Conservation (phyloP, 2,113 vertebrate genomes). For the Malurus elegans region DNA sequence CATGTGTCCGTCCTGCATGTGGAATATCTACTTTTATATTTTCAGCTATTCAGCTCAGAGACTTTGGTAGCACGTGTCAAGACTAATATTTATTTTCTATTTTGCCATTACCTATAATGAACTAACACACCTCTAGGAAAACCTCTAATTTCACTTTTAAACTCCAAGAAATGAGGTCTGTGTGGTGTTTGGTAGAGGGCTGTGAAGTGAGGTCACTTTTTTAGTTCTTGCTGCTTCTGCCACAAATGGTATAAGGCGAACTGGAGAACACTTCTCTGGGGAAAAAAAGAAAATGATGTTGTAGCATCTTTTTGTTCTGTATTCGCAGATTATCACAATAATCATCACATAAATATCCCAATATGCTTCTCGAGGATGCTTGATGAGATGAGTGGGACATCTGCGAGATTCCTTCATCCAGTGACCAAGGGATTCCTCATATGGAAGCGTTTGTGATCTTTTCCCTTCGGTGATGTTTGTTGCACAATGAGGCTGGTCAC, state of each 20-base stretch:
- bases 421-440: not conserved
- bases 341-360: not conserved
- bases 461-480: not conserved
- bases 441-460: not conserved
- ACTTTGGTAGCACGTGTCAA: not conserved
- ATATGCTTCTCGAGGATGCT: not conserved
- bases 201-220: not conserved
- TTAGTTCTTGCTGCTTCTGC: not conserved
- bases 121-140: not conserved
- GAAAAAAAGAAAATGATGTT: not conserved
- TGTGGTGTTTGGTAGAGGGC: not conserved
- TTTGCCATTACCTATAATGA: not conserved
- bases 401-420: not conserved
- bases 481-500: not conserved
- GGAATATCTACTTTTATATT: not conserved
- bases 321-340: not conserved
- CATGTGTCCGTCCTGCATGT: not conserved
- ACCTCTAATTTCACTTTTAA: not conserved
- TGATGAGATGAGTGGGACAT: not conserved
- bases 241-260: not conserved
- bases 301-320: not conserved
- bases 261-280: not conserved
- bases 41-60: not conserved
- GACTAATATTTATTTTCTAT: not conserved
- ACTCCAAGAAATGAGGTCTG: not conserved